Conservation (phyloP, 2,888 invertebrate genomes). For the Drosophila nr. medialis region DNA sequence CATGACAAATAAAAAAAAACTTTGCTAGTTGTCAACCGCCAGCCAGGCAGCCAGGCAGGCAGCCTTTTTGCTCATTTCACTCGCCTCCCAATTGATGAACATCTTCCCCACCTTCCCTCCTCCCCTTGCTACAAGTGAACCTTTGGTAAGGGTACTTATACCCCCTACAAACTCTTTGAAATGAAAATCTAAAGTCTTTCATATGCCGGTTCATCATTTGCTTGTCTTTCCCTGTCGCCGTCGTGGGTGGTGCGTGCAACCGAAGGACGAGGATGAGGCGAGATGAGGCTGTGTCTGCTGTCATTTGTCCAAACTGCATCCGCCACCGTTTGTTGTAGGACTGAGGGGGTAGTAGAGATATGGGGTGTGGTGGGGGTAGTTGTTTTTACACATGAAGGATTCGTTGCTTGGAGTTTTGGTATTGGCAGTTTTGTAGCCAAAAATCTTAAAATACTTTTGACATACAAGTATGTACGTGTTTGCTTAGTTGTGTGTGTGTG, state of each 20-base stretch:
- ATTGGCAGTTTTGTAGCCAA: conserved; percentile 78
- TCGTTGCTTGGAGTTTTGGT: conserved; percentile 50
- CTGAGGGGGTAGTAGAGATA: not conserved
- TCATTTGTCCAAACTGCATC: conserved; percentile 78
- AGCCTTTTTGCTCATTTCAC: conserved; percentile 70
- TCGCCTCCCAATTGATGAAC: conserved; percentile 62
- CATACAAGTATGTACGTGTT: conserved; percentile 70
- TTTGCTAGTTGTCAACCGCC: conserved; percentile 65
- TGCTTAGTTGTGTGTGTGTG: conserved; percentile 47
- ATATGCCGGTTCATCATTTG: conserved; percentile 66
- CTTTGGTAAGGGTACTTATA: not conserved
- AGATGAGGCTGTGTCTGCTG: conserved; percentile 53
- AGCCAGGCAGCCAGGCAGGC: conserved; percentile 27
- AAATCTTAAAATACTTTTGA: conserved; percentile 80
- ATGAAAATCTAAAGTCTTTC: conserved; percentile 55
- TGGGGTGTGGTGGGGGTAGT: not conserved
- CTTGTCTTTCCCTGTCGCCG: conserved; percentile 55
- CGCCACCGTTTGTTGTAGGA: conserved; percentile 45
- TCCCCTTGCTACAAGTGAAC: conserved; percentile 36
- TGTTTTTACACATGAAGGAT: conserved; percentile 10
- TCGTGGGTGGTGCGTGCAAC: conserved; percentile 39
- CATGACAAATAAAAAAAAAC: conserved; percentile 42
- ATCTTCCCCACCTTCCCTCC: conserved; percentile 6
- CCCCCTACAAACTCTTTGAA: conserved; percentile 1
- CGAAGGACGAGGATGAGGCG: conserved; percentile 19